Conservation (phyloP, 2,888 invertebrate species). For the Eupeodes latifasciatus region DNA sequence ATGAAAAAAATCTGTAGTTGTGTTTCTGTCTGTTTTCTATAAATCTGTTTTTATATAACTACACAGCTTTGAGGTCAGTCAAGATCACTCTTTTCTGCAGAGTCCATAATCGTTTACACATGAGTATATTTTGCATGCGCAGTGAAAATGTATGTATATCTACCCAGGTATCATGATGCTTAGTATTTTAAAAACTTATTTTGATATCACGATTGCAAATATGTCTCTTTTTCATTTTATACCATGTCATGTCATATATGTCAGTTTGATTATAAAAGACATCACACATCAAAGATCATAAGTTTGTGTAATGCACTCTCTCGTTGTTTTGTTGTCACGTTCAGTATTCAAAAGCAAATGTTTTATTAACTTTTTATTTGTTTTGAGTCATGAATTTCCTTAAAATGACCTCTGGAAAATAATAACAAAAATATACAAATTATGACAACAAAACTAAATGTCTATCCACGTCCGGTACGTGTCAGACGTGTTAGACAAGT, state of each 20-base stretch:
- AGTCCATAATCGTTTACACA: constrained; percentile 3
- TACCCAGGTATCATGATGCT: not conserved
- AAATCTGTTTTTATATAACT: constrained; percentile 12
- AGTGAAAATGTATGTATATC: not conserved
- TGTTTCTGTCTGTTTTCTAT: not conserved
- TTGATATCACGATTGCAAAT: not conserved
- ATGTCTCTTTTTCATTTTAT: not conserved
- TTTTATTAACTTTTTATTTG: constrained; percentile 36
- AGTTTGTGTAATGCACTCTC: constrained; percentile 3
- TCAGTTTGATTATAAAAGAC: constrained; percentile 37
- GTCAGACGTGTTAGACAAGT: constrained; percentile 33
- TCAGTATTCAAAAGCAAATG: constrained; percentile 40
- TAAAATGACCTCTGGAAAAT: constrained; percentile 54
- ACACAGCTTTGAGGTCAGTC: constrained; percentile 24
- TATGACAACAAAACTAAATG: not conserved
- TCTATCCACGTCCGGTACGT: constrained; percentile 21
- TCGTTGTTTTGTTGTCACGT: constrained; percentile 35
- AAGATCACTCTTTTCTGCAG: constrained; percentile 3
- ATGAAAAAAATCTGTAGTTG: not conserved
- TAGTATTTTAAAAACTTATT: no score
- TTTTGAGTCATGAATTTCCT: constrained; percentile 48
- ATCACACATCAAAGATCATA: constrained; percentile 30
- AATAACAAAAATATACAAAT: not conserved
- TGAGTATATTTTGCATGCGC: not conserved
- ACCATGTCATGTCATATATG: not conserved